Percentiles rank a stretch among this genome's conserved stretches.
These are phyloP conservation scores for Botia almorhae DNA, from an alignment of 2,797 vertebrate species.

Conservation along the genomic window DNA sequence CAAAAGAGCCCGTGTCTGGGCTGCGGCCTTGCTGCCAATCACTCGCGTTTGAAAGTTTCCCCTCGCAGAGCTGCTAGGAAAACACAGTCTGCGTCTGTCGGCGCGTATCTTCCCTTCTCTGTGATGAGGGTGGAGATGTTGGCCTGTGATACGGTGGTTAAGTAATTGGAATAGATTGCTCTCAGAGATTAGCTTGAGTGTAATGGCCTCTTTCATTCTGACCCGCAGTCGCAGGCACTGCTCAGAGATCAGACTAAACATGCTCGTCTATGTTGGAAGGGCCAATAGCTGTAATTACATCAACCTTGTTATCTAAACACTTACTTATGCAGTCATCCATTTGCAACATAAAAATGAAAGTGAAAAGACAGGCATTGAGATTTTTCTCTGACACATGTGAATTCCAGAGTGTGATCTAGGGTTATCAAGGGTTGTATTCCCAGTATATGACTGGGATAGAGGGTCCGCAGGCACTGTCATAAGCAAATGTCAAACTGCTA, in stretches of 20 bases:
- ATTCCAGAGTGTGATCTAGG: slow-evolving; percentile 10
- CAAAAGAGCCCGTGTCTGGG: slow-evolving; percentile 32
- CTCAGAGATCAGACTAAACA: slow-evolving; percentile 38
- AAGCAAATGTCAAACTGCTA: slow-evolving; percentile 75
- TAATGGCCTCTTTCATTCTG: slow-evolving; percentile 54
- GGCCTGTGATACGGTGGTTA: slow-evolving; percentile 54
- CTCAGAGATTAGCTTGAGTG: slow-evolving; percentile 53
- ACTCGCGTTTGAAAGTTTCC: slow-evolving; percentile 46
- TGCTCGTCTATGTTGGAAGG: slow-evolving; percentile 15
- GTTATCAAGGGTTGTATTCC: slow-evolving; percentile 9
- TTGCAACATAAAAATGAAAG: slow-evolving; percentile 43
- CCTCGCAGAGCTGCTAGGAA: slow-evolving; percentile 17
- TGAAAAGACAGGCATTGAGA: slow-evolving; percentile 33
- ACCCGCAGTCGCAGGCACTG: slow-evolving; percentile 43
- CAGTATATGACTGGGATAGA: slow-evolving; percentile 18
- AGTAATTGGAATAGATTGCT: slow-evolving; percentile 63
- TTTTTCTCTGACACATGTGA: background rate
- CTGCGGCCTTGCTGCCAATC: slow-evolving; percentile 42
- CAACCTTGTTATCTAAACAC: slow-evolving; percentile 51
- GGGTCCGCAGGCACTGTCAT: slow-evolving; percentile 64
- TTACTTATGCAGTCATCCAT: slow-evolving; percentile 45
- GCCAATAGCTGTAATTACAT: slow-evolving; percentile 45
- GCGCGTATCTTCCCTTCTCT: slow-evolving; percentile 37
- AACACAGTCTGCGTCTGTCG: slow-evolving; percentile 44
- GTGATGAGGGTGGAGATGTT: slow-evolving; percentile 49